Evolutionary conservation across 2,888 invertebrate genomes (phyloP).

Genomic region (Hydraecia micacea): DNA sequence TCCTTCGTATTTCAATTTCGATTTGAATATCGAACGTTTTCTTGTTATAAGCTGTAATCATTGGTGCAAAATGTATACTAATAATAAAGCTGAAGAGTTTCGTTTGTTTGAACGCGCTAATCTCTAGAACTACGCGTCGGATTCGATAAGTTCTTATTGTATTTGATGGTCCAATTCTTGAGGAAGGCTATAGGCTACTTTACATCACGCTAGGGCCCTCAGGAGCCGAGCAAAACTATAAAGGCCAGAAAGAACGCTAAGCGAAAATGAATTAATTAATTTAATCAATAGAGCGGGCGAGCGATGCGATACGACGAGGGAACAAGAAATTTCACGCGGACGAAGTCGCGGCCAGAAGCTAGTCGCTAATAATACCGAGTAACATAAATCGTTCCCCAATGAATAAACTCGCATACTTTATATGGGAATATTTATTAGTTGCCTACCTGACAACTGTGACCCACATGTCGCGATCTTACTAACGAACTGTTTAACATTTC

Average conservation of each 20-base stretch:
- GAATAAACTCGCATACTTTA: constrained; percentile 60
- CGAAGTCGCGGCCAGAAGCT: background rate
- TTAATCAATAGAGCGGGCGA: no score
- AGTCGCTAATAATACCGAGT: constrained; percentile 43
- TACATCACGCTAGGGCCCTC: no score
- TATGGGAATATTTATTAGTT: constrained; percentile 64
- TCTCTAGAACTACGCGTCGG: background rate
- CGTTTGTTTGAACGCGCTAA: background rate
- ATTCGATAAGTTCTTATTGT: background rate
- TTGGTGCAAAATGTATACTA: constrained; percentile 25
- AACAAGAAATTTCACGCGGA: background rate
- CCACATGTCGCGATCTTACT: constrained; percentile 68
- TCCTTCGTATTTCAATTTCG: constrained; percentile 31
- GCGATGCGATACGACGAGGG: background rate
- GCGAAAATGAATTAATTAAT: background rate
- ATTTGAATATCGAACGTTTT: constrained; percentile 37
- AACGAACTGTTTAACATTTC: constrained; percentile 80
- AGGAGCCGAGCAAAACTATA: no score
- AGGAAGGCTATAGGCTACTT: background rate
- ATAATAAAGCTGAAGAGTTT: background rate
- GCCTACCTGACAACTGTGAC: constrained; percentile 58
- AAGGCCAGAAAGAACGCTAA: no score
- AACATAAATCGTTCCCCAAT: constrained; percentile 50
- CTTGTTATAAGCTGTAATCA: constrained; percentile 29
- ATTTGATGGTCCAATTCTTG: background rate